Evolutionary conservation across 2,888 invertebrate genomes (phyloP).

Genomic region (Napeogenes inachia): DNA sequence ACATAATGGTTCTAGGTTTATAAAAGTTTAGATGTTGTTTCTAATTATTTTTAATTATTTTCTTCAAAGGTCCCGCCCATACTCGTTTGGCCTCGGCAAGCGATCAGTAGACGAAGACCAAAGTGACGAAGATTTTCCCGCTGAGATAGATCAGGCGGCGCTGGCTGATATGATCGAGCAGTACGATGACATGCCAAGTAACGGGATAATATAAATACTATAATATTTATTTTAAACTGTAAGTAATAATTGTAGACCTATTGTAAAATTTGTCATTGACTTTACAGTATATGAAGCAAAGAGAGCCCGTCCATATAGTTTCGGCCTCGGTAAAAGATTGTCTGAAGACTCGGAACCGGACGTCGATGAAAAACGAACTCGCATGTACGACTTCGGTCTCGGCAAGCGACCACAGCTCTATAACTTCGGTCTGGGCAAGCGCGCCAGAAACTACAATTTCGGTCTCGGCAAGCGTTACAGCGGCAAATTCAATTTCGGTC

Average conservation of each 20-base stretch:
- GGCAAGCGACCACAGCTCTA: constrained; percentile 68
- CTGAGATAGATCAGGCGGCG: constrained; percentile 56
- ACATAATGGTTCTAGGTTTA: no score
- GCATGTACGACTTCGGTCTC: constrained; percentile 67
- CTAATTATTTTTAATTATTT: constrained; percentile 14
- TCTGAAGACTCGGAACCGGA: constrained; percentile 45
- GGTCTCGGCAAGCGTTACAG: constrained; percentile 76
- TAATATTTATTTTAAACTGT: neutral
- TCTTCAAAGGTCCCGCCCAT: constrained; percentile 48
- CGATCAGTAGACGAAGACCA: constrained; percentile 67
- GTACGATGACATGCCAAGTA: constrained; percentile 59
- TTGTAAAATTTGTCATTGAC: neutral
- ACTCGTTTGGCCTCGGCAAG: constrained; percentile 69
- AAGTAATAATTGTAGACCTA: neutral
- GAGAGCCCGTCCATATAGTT: constrained; percentile 81
- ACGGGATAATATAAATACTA: neutral
- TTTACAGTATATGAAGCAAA: constrained; percentile 65
- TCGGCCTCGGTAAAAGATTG: constrained; percentile 83
- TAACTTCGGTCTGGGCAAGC: constrained; percentile 73
- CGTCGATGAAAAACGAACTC: constrained; percentile 59
- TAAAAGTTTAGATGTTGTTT: neutral
- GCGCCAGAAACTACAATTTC: constrained; percentile 70
- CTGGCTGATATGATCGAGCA: constrained; percentile 60
- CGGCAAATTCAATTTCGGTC: constrained; percentile 76
- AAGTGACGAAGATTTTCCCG: constrained; percentile 50